Base-by-base conservation (phyloP, 2,888 invertebrate species). In the Cosmia trapezina region DNA sequence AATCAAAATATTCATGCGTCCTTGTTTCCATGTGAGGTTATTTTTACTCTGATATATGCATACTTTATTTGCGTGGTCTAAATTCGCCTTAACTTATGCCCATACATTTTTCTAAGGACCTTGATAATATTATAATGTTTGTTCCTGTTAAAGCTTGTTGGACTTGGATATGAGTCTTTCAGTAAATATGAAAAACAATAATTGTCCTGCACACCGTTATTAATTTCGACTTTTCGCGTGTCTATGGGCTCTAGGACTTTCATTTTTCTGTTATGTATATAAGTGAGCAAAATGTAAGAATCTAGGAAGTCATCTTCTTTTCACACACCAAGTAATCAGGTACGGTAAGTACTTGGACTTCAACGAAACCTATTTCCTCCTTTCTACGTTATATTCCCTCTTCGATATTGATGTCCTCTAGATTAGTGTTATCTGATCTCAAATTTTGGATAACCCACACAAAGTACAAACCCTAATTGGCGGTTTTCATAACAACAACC, bases 1-100 rank as follows among this genome's bases (percentile, higher is more conserved):
- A 81, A 80, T 83, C 66, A 75, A 68, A 70, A 83, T 81, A 81
- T 83, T 81, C 80, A 80, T 76, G 41, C 65, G 80, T 72, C 72
- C 76, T 80, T 83, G 67, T 57, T 65, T n/a, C 47, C 17, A 51
- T 12, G 49, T 69, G 56, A 76, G 72, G 61, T 62, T 83, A 81
- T 80, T 83, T 83, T 71, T 70, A 79, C 56, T 63, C 53, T 22
- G 33, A n/a, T 60, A 64, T 80, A 70, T 67, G 70, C 75, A 62
- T 76, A 79, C 47, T 54, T 71, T 70, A 76, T 81, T 78, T 83
- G 59, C 80, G 60, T 71, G 68, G 59, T 76, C 76, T 80, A 76
- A 80, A 83, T 79, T 81, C 66, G 43, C 56, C 56, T 49, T 79
- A 67, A 74, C 57, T 78, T 80, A 80, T 83, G 80, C 56, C 74